phyloP scores from a whole-genome alignment of 2,888 invertebrate species.

The Tachina fera region DNA sequence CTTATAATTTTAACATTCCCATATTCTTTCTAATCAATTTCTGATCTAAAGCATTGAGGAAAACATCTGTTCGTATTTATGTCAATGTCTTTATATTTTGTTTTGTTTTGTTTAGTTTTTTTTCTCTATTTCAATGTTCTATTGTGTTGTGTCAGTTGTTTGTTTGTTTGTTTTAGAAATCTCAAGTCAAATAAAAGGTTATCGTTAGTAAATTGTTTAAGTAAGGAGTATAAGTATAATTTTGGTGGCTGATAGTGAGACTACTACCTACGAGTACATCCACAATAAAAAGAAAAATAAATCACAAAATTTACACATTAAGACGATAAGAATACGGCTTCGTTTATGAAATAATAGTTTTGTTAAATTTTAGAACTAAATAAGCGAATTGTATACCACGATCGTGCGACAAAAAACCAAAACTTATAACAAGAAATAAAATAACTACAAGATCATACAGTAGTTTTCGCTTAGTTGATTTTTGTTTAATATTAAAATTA shows the following conservation, averaged over 20 bases:
- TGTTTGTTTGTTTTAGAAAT: slow-evolving; percentile 8
- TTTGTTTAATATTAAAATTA: no score
- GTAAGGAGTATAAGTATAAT: slow-evolving; percentile 1
- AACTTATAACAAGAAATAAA: no score
- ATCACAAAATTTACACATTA: background rate
- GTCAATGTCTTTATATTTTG: slow-evolving; percentile 18
- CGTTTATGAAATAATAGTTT: background rate
- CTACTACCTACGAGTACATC: no score
- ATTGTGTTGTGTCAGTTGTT: background rate
- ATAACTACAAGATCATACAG: no score
- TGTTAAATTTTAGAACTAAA: background rate
- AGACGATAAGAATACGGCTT: background rate
- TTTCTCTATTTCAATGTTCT: background rate
- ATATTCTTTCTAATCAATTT: background rate
- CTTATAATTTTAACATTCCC: background rate
- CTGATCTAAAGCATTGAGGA: background rate
- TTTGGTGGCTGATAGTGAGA: slow-evolving; percentile 37
- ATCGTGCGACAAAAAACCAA: no score
- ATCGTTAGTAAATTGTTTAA: slow-evolving; percentile 6
- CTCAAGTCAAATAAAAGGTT: slow-evolving; percentile 43
- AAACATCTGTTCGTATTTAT: slow-evolving; percentile 19
- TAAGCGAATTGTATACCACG: background rate
- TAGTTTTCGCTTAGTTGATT: no score
- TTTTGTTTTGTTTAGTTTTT: background rate
- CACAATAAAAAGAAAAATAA: background rate